phyloP scores from a whole-genome alignment of 1,140 invertebrate genomes.

The Aphelenchoides fujianensis region DNA sequence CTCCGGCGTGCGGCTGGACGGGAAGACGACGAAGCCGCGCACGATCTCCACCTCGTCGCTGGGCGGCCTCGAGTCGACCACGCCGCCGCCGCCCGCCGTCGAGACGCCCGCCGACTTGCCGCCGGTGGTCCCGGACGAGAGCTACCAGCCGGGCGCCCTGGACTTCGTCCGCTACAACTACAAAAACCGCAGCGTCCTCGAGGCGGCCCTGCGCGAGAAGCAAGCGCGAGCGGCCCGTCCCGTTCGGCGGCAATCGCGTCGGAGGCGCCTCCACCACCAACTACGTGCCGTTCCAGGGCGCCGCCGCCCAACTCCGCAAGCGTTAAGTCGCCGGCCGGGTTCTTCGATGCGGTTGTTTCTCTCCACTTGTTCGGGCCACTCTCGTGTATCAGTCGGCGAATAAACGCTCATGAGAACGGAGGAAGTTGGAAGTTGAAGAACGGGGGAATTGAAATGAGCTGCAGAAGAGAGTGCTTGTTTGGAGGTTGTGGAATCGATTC shows the following conservation, averaged over 20 bases:
- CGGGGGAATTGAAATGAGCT: no score
- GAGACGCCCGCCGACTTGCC: background rate
- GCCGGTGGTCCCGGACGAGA: conserved; percentile 31
- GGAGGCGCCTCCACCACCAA: background rate
- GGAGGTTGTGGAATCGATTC: no score
- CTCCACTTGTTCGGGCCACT: no score
- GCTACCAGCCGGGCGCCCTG: conserved; percentile 45
- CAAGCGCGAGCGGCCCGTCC: background rate
- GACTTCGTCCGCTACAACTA: conserved; percentile 56
- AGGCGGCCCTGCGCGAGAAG: conserved; percentile 3
- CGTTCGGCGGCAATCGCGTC: conserved; percentile 12
- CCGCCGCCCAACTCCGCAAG: conserved; percentile 1
- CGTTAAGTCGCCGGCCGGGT: no score
- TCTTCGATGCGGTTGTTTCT: no score
- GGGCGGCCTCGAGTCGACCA: background rate
- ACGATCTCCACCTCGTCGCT: conserved; percentile 27
- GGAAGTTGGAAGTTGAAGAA: no score
- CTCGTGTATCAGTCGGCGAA: no score
- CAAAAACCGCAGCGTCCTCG: conserved; percentile 41
- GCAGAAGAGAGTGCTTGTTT: no score
- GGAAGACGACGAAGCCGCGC: conserved; percentile 39
- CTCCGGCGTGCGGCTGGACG: conserved; percentile 46
- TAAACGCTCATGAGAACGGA: no score
- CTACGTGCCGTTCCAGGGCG: conserved; percentile 4
- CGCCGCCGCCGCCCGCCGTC: background rate